A percentile compares a stretch with the other conserved stretches of the same genome.
Evolutionary conservation across 2,888 invertebrate species (phyloP).

Genomic region (Xylophagus ater): DNA sequence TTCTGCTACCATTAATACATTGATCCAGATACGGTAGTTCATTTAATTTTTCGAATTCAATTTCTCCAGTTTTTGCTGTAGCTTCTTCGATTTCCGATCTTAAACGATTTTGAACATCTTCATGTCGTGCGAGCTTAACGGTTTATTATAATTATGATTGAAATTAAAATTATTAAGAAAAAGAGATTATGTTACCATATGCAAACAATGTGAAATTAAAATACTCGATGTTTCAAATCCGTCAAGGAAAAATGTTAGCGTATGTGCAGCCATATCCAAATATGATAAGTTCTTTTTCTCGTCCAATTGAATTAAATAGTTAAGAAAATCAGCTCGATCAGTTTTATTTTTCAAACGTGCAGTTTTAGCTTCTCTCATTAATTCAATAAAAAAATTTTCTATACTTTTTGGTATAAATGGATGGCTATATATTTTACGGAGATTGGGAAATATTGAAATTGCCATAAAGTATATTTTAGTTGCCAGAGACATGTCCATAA

Average conservation of each 20-base stretch:
- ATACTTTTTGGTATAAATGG: constrained; percentile 43
- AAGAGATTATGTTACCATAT: constrained; percentile 23
- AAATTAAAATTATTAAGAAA: not conserved
- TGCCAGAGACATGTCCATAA: too few species aligned
- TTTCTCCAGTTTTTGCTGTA: constrained; percentile 16
- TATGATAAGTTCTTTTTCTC: constrained; percentile 25
- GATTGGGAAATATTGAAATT: too few species aligned
- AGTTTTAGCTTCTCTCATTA: constrained; percentile 27
- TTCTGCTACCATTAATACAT: constrained; percentile 28
- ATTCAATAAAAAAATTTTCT: constrained; percentile 34
- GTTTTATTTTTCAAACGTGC: constrained; percentile 22
- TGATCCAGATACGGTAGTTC: constrained; percentile 32
- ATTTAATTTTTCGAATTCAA: constrained; percentile 28
- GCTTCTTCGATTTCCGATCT: constrained; percentile 24
- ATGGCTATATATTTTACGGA: too few species aligned
- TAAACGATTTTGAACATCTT: constrained; percentile 24
- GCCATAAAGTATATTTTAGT: too few species aligned
- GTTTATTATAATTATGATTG: constrained; percentile 1
- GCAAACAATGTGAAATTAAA: constrained; percentile 25
- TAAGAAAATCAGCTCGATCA: constrained; percentile 31
- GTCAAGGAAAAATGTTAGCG: constrained; percentile 34
- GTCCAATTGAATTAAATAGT: constrained; percentile 29
- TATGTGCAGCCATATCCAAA: constrained; percentile 24
- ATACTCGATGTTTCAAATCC: constrained; percentile 34
- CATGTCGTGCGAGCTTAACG: constrained; percentile 24